Evolutionary conservation across 2,888 invertebrate species (phyloP).

Genomic region (Thereva nobilitata): DNA sequence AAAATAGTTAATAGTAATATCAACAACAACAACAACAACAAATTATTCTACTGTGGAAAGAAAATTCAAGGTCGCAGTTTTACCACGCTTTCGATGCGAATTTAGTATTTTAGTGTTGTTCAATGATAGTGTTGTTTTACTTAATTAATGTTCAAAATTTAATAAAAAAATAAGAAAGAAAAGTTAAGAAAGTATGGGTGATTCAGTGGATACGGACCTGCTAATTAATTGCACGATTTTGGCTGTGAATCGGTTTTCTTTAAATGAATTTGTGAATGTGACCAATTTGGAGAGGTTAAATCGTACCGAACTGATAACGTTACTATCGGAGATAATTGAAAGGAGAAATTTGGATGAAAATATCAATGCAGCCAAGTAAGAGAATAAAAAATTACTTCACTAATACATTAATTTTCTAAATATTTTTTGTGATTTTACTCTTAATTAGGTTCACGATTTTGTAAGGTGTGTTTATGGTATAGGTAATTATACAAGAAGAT

Average conservation of each 20-base stretch:
- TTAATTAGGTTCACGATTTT: neutral
- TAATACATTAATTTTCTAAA: neutral
- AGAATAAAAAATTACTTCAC: slow-evolving; percentile 1
- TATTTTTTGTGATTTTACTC: neutral
- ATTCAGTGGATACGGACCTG: slow-evolving; percentile 54
- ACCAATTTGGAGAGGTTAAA: slow-evolving; percentile 50
- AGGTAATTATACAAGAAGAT: too few relatives aligned
- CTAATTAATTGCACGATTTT: slow-evolving; percentile 56
- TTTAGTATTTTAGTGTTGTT: too few relatives aligned
- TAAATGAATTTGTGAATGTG: slow-evolving; percentile 51
- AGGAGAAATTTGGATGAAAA: slow-evolving; percentile 50
- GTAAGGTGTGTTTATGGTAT: too few relatives aligned
- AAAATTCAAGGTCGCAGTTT: too few relatives aligned
- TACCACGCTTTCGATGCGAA: too few relatives aligned
- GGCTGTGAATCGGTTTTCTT: slow-evolving; percentile 52
- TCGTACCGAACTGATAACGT: slow-evolving; percentile 53
- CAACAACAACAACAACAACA: too few relatives aligned
- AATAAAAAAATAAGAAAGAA: slow-evolving; percentile 10
- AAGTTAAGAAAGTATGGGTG: slow-evolving; percentile 50
- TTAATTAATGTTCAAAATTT: neutral
- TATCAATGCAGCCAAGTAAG: slow-evolving; percentile 55
- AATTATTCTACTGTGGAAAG: too few relatives aligned
- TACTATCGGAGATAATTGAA: slow-evolving; percentile 54
- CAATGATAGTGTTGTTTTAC: too few relatives aligned
- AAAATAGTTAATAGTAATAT: too few relatives aligned